Evolutionary conservation across 2,113 vertebrate genomes (phyloP).

Genomic region (Nibea albiflora): DNA sequence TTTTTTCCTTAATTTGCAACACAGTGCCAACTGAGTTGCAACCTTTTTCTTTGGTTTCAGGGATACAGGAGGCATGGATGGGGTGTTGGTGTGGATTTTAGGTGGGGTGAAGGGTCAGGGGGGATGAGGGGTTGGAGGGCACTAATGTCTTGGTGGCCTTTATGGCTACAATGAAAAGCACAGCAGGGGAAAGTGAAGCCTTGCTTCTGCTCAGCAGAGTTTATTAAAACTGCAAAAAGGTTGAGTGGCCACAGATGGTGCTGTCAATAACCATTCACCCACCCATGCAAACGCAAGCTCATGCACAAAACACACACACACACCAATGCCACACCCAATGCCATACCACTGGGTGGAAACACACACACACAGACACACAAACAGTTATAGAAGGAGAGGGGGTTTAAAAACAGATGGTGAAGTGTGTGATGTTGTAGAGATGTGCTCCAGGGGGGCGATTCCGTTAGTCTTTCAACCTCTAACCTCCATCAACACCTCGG

Average conservation of each 20-base stretch:
- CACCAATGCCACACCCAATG: conserved; percentile 46
- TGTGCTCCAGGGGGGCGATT: conserved; percentile 53
- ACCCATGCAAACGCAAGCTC: conserved; percentile 41
- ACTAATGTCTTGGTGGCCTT: conserved; percentile 58
- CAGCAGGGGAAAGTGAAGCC: conserved; percentile 67
- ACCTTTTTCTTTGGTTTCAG: conserved; percentile 47
- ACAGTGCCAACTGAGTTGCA: conserved; percentile 38
- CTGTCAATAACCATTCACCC: conserved; percentile 77
- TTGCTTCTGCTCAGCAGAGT: conserved; percentile 69
- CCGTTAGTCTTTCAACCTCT: conserved; percentile 49
- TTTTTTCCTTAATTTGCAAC: conserved; percentile 19
- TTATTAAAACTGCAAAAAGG: conserved; percentile 81
- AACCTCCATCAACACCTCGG: conserved; percentile 55
- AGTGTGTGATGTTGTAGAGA: conserved; percentile 50
- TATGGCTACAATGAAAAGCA: conserved; percentile 75
- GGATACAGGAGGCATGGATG: conserved; percentile 12
- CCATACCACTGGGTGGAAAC: conserved; percentile 41
- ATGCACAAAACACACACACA: conserved; percentile 38
- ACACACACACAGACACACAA: conserved; percentile 7
- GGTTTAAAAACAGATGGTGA: conserved; percentile 64
- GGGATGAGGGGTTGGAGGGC: background rate
- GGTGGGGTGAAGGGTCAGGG: conserved; percentile 8
- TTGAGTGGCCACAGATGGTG: conserved; percentile 80
- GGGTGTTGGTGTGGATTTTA: conserved; percentile 15
- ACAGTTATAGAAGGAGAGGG: conserved; percentile 13